These are phyloP conservation scores for Pavo muticus DNA, from an alignment of 2,113 vertebrate genomes.

Conservation along the genomic window DNA sequence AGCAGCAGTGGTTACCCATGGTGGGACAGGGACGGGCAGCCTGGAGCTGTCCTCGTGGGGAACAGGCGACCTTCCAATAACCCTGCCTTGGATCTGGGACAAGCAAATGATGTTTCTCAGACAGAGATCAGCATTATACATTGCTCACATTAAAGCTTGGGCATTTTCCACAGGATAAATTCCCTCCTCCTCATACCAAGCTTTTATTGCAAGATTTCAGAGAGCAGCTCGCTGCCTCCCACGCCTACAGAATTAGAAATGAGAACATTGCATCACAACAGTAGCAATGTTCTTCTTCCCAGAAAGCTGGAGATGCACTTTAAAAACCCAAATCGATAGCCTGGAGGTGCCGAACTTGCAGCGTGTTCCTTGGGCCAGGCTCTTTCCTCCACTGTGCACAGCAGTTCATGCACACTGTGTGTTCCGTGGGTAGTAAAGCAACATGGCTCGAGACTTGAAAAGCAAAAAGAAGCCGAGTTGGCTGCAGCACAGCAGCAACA, in stretches of 20 bases:
- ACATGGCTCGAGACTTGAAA: neutral
- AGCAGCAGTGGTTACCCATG: neutral
- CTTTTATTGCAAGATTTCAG: conserved; percentile 65
- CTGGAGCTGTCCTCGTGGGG: neutral
- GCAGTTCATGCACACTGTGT: neutral
- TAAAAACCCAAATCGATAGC: conserved; percentile 9
- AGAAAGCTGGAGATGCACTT: neutral
- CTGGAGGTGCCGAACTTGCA: neutral
- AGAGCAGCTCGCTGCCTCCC: conserved; percentile 42
- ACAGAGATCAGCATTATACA: neutral
- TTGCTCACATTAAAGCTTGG: conserved; percentile 37
- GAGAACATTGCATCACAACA: neutral
- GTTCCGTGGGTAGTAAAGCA: neutral
- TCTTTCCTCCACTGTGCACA: neutral
- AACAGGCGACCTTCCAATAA: conserved; percentile 3
- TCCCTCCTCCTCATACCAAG: conserved; percentile 59
- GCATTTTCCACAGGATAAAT: conserved; percentile 54
- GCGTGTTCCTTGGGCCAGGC: neutral
- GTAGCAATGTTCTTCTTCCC: neutral
- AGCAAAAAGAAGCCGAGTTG: conserved; percentile 25
- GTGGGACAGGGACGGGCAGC: neutral
- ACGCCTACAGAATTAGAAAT: conserved; percentile 62
- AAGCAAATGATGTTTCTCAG: conserved; percentile 3
- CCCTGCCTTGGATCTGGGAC: neutral
- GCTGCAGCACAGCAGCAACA: conserved; percentile 51